phyloP scores from a whole-genome alignment of 2,113 vertebrate species.

The Spizaetus ornatus region DNA sequence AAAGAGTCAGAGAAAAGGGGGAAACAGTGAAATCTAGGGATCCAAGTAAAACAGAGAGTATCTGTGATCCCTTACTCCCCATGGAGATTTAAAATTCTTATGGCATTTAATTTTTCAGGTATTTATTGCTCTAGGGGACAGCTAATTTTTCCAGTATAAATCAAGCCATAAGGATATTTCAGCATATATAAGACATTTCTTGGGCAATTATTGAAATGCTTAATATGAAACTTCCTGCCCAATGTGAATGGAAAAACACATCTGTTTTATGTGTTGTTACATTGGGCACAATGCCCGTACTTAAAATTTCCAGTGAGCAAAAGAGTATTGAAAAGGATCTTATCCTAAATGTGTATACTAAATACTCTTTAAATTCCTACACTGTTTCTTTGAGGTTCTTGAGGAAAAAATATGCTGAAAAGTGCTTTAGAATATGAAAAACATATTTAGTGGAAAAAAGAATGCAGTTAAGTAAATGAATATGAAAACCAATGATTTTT shows the following conservation, averaged over 20 bases:
- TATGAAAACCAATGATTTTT: conserved; percentile 14
- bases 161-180: conserved; percentile 60
- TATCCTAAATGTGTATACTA: conserved; percentile 38
- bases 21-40: conserved; percentile 17
- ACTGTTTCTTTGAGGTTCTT: conserved; percentile 28
- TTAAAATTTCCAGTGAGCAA: conserved; percentile 70
- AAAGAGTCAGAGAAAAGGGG: background rate
- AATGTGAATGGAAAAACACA: conserved; percentile 73
- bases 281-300: conserved; percentile 66
- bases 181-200: conserved; percentile 64
- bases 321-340: conserved; percentile 55
- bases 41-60: conserved; percentile 57
- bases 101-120: conserved; percentile 55
- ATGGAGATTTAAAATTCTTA: conserved; percentile 47
- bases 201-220: conserved; percentile 67
- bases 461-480: conserved; percentile 7
- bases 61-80: conserved; percentile 46
- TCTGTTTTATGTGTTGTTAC: conserved; percentile 75
- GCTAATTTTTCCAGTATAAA: conserved; percentile 58
- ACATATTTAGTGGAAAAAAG: conserved; percentile 37
- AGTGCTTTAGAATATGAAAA: conserved; percentile 32
- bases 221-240: conserved; percentile 74
- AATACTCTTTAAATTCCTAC: conserved; percentile 44
- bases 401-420: conserved; percentile 28
- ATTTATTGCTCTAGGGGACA: conserved; percentile 59